Evolutionary conservation across 2,888 invertebrate genomes (phyloP), one percentile per base, ranked within the genome.

Genomic region (Seladonia tumulorum): DNA sequence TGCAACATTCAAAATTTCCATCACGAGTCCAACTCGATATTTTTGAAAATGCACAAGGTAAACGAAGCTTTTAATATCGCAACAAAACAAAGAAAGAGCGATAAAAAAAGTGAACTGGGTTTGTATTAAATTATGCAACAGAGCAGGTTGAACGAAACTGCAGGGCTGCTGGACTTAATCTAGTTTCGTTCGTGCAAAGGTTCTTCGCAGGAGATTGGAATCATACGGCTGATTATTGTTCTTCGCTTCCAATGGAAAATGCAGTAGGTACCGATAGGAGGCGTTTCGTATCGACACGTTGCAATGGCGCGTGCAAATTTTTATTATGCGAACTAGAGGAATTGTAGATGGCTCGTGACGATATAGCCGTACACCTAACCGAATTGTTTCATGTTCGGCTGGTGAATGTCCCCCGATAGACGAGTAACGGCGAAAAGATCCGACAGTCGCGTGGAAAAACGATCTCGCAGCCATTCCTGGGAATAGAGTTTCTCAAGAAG

Each of bases 361-460:
- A 88, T 86, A 86, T 80, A 76, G 72, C 10, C 45, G 66, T 70
- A 49, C 70, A 47, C 45, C 45, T 47, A 70, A 66, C 22, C 73
- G 68, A 81, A 86, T 86, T 89, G 88, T 89, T 83, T 85, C 79
- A 74, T 78, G 74, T 45, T 29, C 35, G 68, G 49, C 66, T 60
- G 76, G 73, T 66, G 79, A 82, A 81, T 81, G 80, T 81, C 76
- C 57, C 57, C 66, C 49, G 76, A 88, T 76, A 76, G 78, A 83
- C 47, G 78, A 53, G 72, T 42, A 45, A 47, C 35, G 5, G 12
- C 25, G 35, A 71, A 63, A 68, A 73, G 18, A 39, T 66, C 66
- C 35, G 18, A 35, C 47, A 77, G 12, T 49, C n/a, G 45, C 35
- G 42, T 22, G 76, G 73, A 75, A 45, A 79, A 86, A 83, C 81